These are phyloP conservation scores for Morpho achilles DNA, from an alignment of 2,888 invertebrate species.

Conservation along the genomic window DNA sequence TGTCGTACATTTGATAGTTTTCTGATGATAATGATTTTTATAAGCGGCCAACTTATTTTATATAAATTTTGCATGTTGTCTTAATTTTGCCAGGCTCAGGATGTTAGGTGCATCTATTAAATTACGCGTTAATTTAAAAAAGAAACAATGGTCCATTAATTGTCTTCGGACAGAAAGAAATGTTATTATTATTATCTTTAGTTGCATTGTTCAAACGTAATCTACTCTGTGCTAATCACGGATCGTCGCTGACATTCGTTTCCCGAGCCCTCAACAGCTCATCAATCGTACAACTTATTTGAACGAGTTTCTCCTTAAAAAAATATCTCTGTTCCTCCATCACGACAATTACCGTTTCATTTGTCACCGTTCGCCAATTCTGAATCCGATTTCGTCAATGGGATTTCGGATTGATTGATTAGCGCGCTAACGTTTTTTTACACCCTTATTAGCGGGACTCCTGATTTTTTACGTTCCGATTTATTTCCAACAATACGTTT, in stretches of 20 bases:
- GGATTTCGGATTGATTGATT: constrained; percentile 66
- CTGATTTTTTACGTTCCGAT: neutral
- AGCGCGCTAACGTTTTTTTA: constrained; percentile 40
- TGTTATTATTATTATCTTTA: neutral
- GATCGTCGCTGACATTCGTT: constrained; percentile 44
- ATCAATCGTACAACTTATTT: constrained; percentile 68
- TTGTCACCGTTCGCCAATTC: constrained; percentile 62
- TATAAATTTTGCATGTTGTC: no score
- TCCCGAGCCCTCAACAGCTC: constrained; percentile 55
- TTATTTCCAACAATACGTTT: no score
- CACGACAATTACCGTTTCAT: constrained; percentile 69
- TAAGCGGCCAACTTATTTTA: no score
- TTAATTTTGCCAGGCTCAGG: no score
- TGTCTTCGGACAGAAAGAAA: no score
- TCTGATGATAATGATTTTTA: no score
- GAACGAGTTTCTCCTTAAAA: constrained; percentile 50
- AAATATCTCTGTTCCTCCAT: constrained; percentile 48
- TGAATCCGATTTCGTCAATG: constrained; percentile 58
- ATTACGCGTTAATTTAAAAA: no score
- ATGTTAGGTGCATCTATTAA: no score
- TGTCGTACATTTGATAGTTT: no score
- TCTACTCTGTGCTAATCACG: constrained; percentile 42
- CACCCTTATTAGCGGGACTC: constrained; percentile 23
- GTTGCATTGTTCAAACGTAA: neutral
- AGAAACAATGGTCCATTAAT: no score